Conservation (phyloP, 2,888 invertebrate genomes). For the Lamproptera curius region DNA sequence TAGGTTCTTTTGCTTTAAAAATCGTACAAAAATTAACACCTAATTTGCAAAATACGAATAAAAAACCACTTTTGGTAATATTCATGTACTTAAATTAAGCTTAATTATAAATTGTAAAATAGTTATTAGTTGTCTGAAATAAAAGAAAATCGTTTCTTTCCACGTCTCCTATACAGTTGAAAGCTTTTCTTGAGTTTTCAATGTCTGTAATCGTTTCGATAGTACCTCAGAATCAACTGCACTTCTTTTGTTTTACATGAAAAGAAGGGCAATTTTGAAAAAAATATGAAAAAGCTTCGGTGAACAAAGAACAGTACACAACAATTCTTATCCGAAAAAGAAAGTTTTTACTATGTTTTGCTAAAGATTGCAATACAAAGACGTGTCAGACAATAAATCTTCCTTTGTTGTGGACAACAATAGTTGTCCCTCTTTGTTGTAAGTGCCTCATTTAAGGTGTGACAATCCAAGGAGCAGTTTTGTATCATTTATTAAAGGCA, state of each 20-base stretch:
- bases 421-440: slow-evolving; percentile 68
- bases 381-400: slow-evolving; percentile 53
- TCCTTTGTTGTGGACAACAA: slow-evolving; percentile 65
- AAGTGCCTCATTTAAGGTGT: slow-evolving; percentile 52
- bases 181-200: too few species aligned
- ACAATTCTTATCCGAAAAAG: slow-evolving; percentile 3
- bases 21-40: too few species aligned
- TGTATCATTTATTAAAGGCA: too few species aligned
- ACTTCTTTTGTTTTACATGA: background rate
- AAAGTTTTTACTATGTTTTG: slow-evolving; percentile 4
- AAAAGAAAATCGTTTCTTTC: too few species aligned
- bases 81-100: too few species aligned
- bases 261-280: background rate
- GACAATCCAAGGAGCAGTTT: slow-evolving; percentile 4
- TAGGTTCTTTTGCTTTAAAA: too few species aligned
- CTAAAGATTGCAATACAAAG: slow-evolving; percentile 6
- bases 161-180: too few species aligned
- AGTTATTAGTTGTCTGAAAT: too few species aligned
- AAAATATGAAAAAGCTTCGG: background rate
- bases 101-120: too few species aligned
- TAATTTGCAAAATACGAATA: too few species aligned
- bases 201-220: too few species aligned
- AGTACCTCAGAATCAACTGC: background rate
- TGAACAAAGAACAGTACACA: background rate
- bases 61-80: too few species aligned